phyloP scores from a whole-genome alignment of 2,113 vertebrate species.

The Aptenodytes forsteri region DNA sequence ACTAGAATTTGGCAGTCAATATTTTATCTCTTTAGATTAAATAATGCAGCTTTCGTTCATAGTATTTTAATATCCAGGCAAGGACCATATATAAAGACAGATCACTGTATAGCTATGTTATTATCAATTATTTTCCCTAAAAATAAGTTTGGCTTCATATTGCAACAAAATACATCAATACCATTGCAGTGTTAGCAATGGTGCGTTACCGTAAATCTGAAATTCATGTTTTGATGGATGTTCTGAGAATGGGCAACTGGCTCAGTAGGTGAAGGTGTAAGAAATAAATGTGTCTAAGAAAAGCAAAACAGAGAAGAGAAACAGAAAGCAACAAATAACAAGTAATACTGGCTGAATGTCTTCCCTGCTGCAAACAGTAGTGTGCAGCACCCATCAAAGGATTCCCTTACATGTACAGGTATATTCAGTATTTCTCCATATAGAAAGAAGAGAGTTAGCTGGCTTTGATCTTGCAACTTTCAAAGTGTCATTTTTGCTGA shows the following conservation, averaged over 20 bases:
- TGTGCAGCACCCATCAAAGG: neutral
- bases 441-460: neutral
- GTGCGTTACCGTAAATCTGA: rapidly evolving
- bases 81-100: neutral
- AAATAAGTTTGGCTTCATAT: neutral
- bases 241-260: neutral
- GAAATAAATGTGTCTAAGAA: neutral
- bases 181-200: neutral
- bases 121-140: neutral
- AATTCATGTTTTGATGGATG: neutral
- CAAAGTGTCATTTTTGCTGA: neutral
- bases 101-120: neutral
- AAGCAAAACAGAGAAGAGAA: neutral
- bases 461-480: neutral
- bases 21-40: neutral
- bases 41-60: neutral
- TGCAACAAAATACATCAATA: neutral
- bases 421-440: neutral
- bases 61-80: neutral
- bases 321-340: neutral
- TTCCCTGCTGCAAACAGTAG: neutral
- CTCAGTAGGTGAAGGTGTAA: neutral
- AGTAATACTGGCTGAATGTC: neutral
- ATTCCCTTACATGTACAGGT: neutral
- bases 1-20: neutral